Conservation (phyloP, 2,797 vertebrate species). For the Amniataba percoides region DNA sequence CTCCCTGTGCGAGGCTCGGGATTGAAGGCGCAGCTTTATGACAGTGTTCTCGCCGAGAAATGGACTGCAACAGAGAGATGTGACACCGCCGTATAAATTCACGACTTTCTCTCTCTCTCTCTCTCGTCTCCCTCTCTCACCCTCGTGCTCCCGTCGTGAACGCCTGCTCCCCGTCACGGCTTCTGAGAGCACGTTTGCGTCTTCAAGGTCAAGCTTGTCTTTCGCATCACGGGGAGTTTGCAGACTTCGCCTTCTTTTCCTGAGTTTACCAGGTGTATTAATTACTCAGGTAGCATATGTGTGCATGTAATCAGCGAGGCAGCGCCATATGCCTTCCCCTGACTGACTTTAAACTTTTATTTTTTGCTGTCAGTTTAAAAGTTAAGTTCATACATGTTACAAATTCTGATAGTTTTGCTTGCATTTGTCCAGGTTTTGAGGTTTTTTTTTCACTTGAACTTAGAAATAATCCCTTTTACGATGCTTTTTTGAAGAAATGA, state of each 20-base stretch:
- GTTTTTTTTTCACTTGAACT: neutral
- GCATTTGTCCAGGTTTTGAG: neutral
- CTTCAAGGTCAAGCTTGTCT: conserved; percentile 59
- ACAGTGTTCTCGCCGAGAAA: conserved; percentile 63
- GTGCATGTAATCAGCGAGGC: conserved; percentile 11
- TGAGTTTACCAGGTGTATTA: conserved; percentile 8
- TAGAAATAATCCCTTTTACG: neutral
- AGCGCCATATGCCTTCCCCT: neutral
- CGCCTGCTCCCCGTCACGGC: conserved; percentile 26
- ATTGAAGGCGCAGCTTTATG: conserved; percentile 65
- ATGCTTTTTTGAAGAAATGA: neutral
- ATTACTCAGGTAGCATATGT: conserved; percentile 15
- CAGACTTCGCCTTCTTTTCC: neutral
- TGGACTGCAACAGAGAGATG: conserved; percentile 61
- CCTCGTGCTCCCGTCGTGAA: conserved; percentile 45
- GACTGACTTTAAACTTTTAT: neutral
- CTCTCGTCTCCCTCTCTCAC: conserved; percentile 15
- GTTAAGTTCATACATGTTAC: neutral
- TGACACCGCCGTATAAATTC: conserved; percentile 69
- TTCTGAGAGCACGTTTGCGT: conserved; percentile 1
- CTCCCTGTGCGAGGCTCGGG: conserved; percentile 48
- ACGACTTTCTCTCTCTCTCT: conserved; percentile 30
- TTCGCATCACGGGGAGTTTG: neutral
- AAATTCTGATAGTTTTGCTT: neutral
- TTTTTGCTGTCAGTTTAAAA: neutral